Percentiles rank a stretch among this genome's conserved stretches.
Evolutionary conservation across 2,888 invertebrate species (phyloP).

Genomic region (Salticus scenicus): DNA sequence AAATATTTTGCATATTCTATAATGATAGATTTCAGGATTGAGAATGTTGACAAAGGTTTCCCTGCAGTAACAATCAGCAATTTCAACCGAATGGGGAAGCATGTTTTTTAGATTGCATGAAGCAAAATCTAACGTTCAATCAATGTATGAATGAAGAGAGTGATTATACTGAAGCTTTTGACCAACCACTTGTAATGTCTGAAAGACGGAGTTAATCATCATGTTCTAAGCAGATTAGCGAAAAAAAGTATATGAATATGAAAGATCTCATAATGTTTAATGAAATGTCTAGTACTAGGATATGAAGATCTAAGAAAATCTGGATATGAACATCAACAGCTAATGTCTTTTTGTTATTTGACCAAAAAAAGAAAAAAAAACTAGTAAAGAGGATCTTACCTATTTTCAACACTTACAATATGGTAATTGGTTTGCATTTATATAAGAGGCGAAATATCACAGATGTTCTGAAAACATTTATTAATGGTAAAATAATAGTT

Average conservation of each 20-base stretch:
- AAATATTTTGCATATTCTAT: too few species aligned
- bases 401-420: slow-evolving; percentile 15
- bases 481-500: background rate
- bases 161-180: background rate
- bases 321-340: background rate
- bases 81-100: slow-evolving; percentile 12
- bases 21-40: slow-evolving; percentile 19
- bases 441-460: background rate
- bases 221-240: background rate
- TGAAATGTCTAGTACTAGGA: background rate
- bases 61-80: slow-evolving; percentile 56
- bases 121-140: background rate
- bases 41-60: slow-evolving; percentile 4
- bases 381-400: background rate
- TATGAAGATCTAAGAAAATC: background rate
- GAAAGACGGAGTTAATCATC: background rate
- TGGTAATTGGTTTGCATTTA: slow-evolving; percentile 54
- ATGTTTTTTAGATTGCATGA: background rate
- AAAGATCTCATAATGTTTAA: background rate
- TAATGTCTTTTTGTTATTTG: slow-evolving; percentile 18
- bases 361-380: background rate
- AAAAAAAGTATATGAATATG: background rate
- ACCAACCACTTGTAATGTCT: background rate
- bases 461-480: background rate
- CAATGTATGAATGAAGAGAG: background rate